Conservation (phyloP, 2,888 invertebrate species). For the Drosophila greeni region DNA sequence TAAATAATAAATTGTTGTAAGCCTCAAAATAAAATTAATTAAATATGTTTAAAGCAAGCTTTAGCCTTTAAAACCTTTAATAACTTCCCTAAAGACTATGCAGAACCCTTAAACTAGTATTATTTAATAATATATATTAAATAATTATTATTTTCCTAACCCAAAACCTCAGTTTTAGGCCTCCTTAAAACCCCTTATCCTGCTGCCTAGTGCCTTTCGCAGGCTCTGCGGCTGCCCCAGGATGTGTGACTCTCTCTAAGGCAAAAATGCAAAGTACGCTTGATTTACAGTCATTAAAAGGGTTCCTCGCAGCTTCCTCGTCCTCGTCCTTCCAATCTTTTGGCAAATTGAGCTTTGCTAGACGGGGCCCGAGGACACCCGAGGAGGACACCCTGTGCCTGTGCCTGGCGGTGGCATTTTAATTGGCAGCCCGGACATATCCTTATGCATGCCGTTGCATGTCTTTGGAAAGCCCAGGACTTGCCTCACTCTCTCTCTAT, state of each 20-base stretch:
- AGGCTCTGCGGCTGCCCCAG: constrained; percentile 17
- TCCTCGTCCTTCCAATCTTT: no score
- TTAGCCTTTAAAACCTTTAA: not conserved
- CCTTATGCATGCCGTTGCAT: constrained; percentile 65
- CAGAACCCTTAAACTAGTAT: no score
- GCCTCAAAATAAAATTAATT: no score
- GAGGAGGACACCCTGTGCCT: constrained; percentile 21
- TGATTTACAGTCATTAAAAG: constrained; percentile 72
- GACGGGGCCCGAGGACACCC: constrained; percentile 21
- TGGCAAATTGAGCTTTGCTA: constrained; percentile 48
- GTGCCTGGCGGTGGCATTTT: constrained; percentile 72
- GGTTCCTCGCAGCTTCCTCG: constrained; percentile 35
- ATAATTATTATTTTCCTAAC: not conserved
- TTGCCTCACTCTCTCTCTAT: not conserved
- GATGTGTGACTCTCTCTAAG: constrained; percentile 44
- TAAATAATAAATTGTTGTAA: no score
- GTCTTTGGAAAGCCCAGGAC: constrained; percentile 8
- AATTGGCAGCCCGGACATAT: constrained; percentile 69
- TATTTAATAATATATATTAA: no score
- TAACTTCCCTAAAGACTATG: no score
- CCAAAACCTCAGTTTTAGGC: not conserved
- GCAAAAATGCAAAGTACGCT: constrained; percentile 69
- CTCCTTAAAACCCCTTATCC: not conserved
- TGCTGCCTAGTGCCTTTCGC: constrained; percentile 17
- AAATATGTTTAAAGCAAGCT: not conserved